These are phyloP conservation scores for Pecten maximus DNA, from an alignment of 2,888 invertebrate species.

Conservation along the genomic window DNA sequence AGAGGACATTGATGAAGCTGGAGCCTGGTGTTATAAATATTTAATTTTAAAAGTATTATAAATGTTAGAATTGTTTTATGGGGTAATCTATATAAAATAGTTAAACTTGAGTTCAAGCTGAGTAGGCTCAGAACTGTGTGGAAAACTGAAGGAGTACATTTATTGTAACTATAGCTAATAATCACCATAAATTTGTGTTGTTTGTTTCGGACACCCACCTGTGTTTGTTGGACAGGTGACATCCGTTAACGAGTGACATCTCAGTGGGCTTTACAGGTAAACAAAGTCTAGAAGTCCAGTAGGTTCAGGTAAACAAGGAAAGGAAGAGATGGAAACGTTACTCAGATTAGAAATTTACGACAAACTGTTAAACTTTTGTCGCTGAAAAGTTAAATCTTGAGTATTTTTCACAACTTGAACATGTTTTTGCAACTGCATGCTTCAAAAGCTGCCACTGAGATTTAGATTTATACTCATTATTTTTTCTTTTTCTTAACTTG, in stretches of 20 bases:
- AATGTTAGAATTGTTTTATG: no score
- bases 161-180: slow-evolving; percentile 4
- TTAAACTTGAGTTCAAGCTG: no score
- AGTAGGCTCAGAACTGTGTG: neutral
- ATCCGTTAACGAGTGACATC: slow-evolving; percentile 1
- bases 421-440: neutral
- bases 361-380: neutral
- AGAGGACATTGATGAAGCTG: no score
- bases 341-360: neutral
- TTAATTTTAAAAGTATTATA: no score
- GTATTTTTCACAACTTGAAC: neutral
- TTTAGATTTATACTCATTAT: no score
- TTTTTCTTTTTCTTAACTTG: no score
- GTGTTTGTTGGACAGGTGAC: neutral
- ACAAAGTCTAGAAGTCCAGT: neutral
- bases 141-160: neutral
- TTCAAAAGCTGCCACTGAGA: no score
- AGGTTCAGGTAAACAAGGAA: neutral
- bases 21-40: no score
- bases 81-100: no score
- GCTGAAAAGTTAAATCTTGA: neutral
- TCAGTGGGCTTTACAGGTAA: neutral
- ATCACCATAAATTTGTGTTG: neutral
- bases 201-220: slow-evolving; percentile 30
- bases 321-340: neutral